Conservation (phyloP, 2,797 vertebrate species). For the Pogoniulus pusillus region DNA sequence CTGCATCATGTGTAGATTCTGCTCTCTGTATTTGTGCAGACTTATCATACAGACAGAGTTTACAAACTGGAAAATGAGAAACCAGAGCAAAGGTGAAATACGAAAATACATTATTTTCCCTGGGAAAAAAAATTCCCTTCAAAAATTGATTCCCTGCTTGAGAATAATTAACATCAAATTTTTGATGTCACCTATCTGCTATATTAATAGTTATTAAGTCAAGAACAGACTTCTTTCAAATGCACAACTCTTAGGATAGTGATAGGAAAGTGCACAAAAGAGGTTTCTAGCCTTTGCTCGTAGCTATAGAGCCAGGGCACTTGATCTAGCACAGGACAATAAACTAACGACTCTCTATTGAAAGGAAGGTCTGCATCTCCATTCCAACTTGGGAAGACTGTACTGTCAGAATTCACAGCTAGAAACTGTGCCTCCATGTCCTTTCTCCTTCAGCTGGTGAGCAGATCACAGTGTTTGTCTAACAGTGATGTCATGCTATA, state of each 20-base stretch:
- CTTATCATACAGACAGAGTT: background rate
- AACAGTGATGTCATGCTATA: background rate
- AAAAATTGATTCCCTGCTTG: background rate
- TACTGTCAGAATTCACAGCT: background rate
- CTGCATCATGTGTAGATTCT: background rate
- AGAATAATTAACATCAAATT: background rate
- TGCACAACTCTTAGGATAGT: background rate
- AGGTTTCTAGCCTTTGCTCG: background rate
- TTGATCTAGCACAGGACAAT: background rate
- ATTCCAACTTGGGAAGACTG: background rate
- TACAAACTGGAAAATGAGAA: background rate
- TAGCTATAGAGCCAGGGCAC: background rate
- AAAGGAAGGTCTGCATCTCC: background rate
- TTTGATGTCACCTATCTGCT: background rate
- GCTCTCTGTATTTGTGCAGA: background rate
- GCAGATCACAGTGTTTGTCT: background rate
- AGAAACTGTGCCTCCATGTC: background rate
- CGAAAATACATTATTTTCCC: accelerated
- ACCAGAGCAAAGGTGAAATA: background rate
- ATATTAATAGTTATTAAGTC: background rate
- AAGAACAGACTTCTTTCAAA: background rate
- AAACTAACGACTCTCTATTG: background rate
- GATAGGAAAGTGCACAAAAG: background rate
- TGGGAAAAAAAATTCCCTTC: background rate
- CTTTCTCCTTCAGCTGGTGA: background rate